Base-by-base conservation (phyloP, 1,140 invertebrate genomes). In the Trichomalopsis sarcophagae region DNA sequence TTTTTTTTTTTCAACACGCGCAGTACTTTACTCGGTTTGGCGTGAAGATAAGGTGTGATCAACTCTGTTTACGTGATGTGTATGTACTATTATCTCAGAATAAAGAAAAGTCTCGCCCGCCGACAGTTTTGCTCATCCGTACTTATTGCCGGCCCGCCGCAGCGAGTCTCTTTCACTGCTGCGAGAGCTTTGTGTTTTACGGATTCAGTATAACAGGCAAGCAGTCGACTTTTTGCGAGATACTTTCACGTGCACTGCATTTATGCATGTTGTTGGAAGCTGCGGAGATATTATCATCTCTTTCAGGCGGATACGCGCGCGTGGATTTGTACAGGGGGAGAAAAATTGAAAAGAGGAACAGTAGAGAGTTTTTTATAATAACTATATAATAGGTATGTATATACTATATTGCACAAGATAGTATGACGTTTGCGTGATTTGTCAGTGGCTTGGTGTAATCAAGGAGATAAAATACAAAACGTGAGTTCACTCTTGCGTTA, bases 401-500 rank as follows among this genome's bases (percentile, higher is more conserved):
- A 27, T 27, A 27, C 27, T 27, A 27, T 27, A 23, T 62, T 78
- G 68, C 55, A 82, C 44, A 62, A 62, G 21, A 73, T 77, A 62
- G n/a, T 62, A 73, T 77, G 71, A 79, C 79, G 55, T 80, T 84
- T 86, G 79, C 82, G 71, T 84, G 79, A 81, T 75, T 62, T 55
- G 17, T 82, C 74, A 75, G 66, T 85, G 73, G 77, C 84, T 84
- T 82, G 50, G 81, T 82, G 75, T 68, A 62, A 77, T 44, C 80
- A 81, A 73, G 82, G 50, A 74, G 11, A 81, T 81, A 77, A 85
- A 86, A 82, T 82, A 62, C 80, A 81, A 86, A 82, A 86, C 44
- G 81, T 86, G 78, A 86, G 33, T 80, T 78, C 82, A 84, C 62
- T 69, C 82, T 84, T 86, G 81, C 85, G 27, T 73, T 86, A 27